phyloP scores from a whole-genome alignment of 2,888 invertebrate genomes.

The Malthinus flaveolus region DNA sequence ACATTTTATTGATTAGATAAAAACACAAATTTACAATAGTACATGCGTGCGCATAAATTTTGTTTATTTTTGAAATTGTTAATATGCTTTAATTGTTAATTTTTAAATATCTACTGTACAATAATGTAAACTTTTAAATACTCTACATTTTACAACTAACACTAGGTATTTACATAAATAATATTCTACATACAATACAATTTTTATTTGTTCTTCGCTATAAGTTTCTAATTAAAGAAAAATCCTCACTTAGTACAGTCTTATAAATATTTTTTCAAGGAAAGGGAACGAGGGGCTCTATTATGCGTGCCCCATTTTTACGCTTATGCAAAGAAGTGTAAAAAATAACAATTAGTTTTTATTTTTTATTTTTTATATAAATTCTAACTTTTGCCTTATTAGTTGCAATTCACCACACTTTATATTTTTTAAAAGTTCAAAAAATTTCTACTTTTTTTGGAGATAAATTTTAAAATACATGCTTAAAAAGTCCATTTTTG shows the following conservation, averaged over 20 bases:
- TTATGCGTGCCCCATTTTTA: not conserved
- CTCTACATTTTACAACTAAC: slow-evolving; percentile 28
- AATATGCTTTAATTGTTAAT: slow-evolving; percentile 10
- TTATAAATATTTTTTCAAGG: too few species aligned
- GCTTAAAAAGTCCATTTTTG: not conserved
- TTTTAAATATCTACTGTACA: slow-evolving; percentile 32
- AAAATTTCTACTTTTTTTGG: not conserved
- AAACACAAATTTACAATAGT: slow-evolving; percentile 28
- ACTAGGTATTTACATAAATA: slow-evolving; percentile 28
- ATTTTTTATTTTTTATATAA: not conserved
- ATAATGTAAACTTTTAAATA: slow-evolving; percentile 32
- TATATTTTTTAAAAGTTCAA: not conserved
- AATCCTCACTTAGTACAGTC: too few species aligned
- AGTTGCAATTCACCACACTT: not conserved
- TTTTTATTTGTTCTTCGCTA: not conserved
- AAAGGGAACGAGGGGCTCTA: too few species aligned
- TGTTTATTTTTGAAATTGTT: slow-evolving; percentile 10
- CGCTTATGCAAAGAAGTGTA: not conserved
- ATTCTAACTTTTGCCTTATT: too few species aligned
- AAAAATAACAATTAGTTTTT: slow-evolving; percentile 2
- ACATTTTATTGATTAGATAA: slow-evolving; percentile 27
- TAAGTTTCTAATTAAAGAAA: too few species aligned
- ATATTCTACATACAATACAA: slow-evolving; percentile 2
- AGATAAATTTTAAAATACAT: too few species aligned
- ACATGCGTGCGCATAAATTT: slow-evolving; percentile 23